Base-by-base conservation (phyloP, 2,797 vertebrate genomes). In the Lagorchestes hirsutus region DNA sequence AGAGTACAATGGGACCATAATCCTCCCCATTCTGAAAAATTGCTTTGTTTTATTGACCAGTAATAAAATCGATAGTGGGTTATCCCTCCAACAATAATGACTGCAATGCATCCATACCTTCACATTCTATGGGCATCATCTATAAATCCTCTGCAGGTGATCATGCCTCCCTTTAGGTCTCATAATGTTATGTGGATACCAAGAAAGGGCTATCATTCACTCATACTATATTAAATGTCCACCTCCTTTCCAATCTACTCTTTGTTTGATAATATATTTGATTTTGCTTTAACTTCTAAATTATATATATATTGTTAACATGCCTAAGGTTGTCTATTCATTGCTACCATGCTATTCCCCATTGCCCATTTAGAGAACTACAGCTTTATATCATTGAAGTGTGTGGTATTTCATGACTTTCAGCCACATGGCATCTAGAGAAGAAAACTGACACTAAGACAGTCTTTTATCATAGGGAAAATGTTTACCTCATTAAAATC, bases 41-140 rank as follows among this genome's bases (percentile, higher is more conserved):
- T 95, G n/a, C 0, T 91, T 97, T 97, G 97, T 94, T 59, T 91
- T 95, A 94, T 31, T 95, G 91, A 93, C 93, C 93, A 54, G 0
- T 28, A 74, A 74, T 74, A 40, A 74, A 74, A 74, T 40, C 22
- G 67, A 74, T 74, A 14, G n/a, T 74, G 67, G n/a, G 67, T 74
- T 40, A 74, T 74, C 34, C 67, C n/a, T 74, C 67, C n/a, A 74
- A 18, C 67, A 74, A 34, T 74, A 74, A 40, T 22, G 67, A 74
- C n/a, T 40, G 6, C 5, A 40, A 74, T 40, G n/a, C 16, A 74
- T 74, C 67, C n/a, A 40, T 74, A 40, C 31, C n/a, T n/a, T 67
- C 5, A 40, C 14, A 40, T 74, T 74, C 34, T 74, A 22, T 74
- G n/a, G 40, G n/a, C n/a, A 74, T 40, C 16, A 74, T 40, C 67